phyloP scores from a whole-genome alignment of 2,113 vertebrate genomes.

The Phainopepla nitens region DNA sequence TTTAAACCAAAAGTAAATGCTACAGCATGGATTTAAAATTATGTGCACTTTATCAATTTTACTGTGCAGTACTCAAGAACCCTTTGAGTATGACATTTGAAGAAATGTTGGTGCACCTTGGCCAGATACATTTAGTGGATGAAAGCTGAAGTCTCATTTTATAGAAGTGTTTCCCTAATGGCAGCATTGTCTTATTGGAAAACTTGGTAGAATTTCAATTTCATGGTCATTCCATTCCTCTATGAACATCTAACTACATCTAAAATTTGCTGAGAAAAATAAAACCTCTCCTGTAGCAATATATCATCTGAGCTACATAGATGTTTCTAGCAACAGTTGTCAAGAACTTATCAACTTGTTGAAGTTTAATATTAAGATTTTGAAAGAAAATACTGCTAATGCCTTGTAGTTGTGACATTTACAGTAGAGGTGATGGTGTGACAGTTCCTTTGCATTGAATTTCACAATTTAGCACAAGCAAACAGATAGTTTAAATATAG shows the following conservation, averaged over 20 bases:
- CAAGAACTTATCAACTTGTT: not conserved
- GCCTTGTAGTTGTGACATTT: not conserved
- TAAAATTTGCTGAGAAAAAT: not conserved
- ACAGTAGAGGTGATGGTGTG: not conserved
- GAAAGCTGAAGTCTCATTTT: not conserved
- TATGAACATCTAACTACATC: not conserved
- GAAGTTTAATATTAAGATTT: not conserved
- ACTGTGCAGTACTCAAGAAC: not conserved
- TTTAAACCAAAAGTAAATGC: not conserved
- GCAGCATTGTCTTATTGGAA: not conserved
- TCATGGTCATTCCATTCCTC: not conserved
- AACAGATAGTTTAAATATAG: not conserved
- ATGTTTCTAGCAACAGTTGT: not conserved
- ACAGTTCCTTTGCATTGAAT: not conserved
- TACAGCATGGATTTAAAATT: not conserved
- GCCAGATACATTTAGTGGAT: not conserved
- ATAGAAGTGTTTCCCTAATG: not conserved
- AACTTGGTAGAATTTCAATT: not conserved
- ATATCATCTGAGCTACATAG: not conserved
- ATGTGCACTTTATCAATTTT: not conserved
- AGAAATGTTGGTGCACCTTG: not conserved
- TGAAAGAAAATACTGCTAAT: not conserved
- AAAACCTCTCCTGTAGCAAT: not conserved
- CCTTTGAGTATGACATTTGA: not conserved
- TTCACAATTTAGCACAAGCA: not conserved